Percentiles rank a stretch among this genome's conserved stretches.
phyloP scores from a whole-genome alignment of 2,888 invertebrate species.

The Pomacea canaliculata region DNA sequence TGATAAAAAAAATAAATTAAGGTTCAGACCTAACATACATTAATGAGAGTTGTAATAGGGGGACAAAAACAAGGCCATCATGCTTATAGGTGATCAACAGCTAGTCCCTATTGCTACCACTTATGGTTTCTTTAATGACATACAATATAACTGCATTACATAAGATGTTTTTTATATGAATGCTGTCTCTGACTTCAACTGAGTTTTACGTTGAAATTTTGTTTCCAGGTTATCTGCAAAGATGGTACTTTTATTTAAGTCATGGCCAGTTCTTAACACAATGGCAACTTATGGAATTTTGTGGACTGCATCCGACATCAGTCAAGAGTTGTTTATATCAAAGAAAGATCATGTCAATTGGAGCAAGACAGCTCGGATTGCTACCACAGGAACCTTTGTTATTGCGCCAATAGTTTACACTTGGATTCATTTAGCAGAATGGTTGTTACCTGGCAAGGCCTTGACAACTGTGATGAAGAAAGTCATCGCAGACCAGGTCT shows the following conservation, averaged over 20 bases:
- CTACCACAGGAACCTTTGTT: conserved; percentile 40
- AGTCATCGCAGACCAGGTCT: conserved; percentile 39
- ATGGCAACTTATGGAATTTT: conserved; percentile 39
- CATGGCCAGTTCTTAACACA: conserved; percentile 34
- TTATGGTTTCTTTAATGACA: too few relatives aligned
- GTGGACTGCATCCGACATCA: conserved; percentile 38
- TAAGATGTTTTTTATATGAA: too few relatives aligned
- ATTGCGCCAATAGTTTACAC: conserved; percentile 44
- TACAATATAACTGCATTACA: too few relatives aligned
- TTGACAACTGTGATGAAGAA: conserved; percentile 36
- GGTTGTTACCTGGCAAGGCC: conserved; percentile 38
- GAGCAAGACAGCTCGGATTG: conserved; percentile 40
- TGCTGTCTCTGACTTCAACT: too few relatives aligned
- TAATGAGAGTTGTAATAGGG: too few relatives aligned
- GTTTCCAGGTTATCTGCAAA: background rate
- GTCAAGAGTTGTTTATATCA: conserved; percentile 35
- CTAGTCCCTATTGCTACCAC: too few relatives aligned
- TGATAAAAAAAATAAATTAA: too few relatives aligned
- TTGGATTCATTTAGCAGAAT: conserved; percentile 42
- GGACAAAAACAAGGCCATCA: too few relatives aligned
- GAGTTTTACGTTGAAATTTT: too few relatives aligned
- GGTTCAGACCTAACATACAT: too few relatives aligned
- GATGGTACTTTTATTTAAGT: conserved; percentile 4
- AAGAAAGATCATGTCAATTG: conserved; percentile 33
- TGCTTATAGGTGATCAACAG: too few relatives aligned